Evolutionary conservation across 2,113 vertebrate genomes (phyloP).

Genomic region (Genyomyrus donnyi): DNA sequence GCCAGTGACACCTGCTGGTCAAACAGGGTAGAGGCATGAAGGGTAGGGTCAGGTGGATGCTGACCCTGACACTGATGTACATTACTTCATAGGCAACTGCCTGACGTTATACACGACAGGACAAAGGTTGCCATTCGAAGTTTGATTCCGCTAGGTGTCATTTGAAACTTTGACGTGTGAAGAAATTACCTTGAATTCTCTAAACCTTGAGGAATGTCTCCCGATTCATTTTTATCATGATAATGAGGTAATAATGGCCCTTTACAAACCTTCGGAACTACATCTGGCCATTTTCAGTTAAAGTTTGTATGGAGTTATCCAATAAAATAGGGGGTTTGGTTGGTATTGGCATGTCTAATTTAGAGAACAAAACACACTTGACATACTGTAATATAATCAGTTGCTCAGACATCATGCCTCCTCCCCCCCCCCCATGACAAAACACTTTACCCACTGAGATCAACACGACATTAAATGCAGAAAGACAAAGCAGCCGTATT

Average conservation of each 20-base stretch:
- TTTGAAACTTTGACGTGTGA: slow-evolving; percentile 6
- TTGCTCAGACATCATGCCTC: background rate
- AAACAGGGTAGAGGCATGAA: too few species aligned
- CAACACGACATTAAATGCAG: background rate
- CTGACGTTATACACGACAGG: background rate
- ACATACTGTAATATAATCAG: background rate
- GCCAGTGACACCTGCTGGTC: too few species aligned
- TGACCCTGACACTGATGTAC: background rate
- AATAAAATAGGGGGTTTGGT: background rate
- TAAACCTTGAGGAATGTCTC: background rate
- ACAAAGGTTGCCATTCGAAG: slow-evolving; percentile 3
- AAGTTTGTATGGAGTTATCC: background rate
- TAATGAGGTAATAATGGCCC: background rate
- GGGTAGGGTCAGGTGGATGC: too few species aligned
- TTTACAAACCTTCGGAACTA: background rate
- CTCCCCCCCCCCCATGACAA: too few species aligned
- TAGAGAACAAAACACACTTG: background rate
- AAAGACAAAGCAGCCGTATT: background rate
- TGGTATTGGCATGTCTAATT: background rate
- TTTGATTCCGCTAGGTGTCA: background rate
- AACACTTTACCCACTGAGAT: background rate
- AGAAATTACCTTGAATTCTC: slow-evolving; percentile 4
- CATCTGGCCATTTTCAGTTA: background rate
- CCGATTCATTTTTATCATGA: background rate
- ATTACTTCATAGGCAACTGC: slow-evolving; percentile 16